Conservation (phyloP, 37 sponge, comb jelly and placozoan genomes). For the Eunapius fragilis region DNA sequence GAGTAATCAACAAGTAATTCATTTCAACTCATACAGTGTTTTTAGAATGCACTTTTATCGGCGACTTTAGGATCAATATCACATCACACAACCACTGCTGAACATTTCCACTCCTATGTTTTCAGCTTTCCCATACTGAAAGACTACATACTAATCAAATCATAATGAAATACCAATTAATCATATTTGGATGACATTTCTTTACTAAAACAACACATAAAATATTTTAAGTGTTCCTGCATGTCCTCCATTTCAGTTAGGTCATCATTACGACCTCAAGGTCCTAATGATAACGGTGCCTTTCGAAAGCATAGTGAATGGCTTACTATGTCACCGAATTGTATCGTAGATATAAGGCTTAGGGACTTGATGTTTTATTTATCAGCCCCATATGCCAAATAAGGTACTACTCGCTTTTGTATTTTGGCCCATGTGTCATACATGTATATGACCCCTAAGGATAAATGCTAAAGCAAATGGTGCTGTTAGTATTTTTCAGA, state of each 20-base stretch:
- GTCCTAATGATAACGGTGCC: not conserved
- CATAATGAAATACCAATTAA: not conserved
- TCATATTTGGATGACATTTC: not conserved
- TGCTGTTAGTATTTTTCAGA: too few species aligned
- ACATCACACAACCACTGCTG: conserved; percentile 7
- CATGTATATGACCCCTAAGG: too few species aligned
- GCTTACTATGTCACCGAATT: too few species aligned
- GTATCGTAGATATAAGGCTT: too few species aligned
- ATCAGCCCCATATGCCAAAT: too few species aligned
- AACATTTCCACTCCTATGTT: not conserved
- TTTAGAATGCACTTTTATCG: not conserved
- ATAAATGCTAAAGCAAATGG: too few species aligned
- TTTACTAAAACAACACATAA: not conserved
- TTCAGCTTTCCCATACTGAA: not conserved
- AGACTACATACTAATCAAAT: not conserved
- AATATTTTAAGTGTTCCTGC: not conserved
- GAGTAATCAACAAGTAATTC: not conserved
- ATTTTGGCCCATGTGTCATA: too few species aligned
- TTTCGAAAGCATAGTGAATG: too few species aligned
- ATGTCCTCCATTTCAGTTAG: not conserved
- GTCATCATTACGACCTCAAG: not conserved
- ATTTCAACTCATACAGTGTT: conserved; percentile 9
- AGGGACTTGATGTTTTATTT: too few species aligned
- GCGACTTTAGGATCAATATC: conserved; percentile 11
- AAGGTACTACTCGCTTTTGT: too few species aligned